These are phyloP conservation scores for Lichenostomus cassidix DNA, from an alignment of 2,113 vertebrate genomes.

Conservation along the genomic window DNA sequence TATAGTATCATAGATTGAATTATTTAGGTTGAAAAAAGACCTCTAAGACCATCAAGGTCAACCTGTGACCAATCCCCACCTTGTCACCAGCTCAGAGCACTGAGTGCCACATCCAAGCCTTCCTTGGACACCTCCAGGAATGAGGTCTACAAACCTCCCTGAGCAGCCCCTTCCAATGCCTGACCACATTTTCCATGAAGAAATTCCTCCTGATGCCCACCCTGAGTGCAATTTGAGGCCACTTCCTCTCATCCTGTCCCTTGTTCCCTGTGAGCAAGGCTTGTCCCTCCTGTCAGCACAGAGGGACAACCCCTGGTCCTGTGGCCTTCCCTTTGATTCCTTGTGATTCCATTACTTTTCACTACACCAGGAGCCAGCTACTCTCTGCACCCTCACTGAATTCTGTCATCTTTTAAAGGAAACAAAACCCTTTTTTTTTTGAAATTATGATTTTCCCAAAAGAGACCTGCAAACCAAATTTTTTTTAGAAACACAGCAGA, in stretches of 20 bases:
- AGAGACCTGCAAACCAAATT: not conserved
- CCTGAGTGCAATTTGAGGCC: not conserved
- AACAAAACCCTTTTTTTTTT: fast-evolving
- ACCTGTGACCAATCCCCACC: fast-evolving
- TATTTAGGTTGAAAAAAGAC: not conserved
- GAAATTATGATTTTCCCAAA: not conserved
- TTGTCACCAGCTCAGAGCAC: not conserved
- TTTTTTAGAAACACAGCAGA: not conserved
- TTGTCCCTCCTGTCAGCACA: not conserved
- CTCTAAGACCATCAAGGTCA: not conserved
- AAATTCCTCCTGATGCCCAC: not conserved
- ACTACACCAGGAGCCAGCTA: not conserved
- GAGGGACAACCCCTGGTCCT: not conserved
- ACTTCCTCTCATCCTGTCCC: not conserved
- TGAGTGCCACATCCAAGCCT: not conserved
- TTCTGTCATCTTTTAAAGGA: not conserved
- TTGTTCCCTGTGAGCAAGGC: fast-evolving
- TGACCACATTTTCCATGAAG: not conserved
- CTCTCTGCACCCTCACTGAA: not conserved
- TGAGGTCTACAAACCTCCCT: not conserved
- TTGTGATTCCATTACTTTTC: not conserved
- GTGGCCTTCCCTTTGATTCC: not conserved
- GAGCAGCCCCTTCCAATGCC: not conserved
- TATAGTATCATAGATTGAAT: not conserved
- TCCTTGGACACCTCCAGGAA: not conserved